Evolutionary conservation across 2,888 invertebrate species (phyloP).

Genomic region (Chaetogeoica ovagalla): DNA sequence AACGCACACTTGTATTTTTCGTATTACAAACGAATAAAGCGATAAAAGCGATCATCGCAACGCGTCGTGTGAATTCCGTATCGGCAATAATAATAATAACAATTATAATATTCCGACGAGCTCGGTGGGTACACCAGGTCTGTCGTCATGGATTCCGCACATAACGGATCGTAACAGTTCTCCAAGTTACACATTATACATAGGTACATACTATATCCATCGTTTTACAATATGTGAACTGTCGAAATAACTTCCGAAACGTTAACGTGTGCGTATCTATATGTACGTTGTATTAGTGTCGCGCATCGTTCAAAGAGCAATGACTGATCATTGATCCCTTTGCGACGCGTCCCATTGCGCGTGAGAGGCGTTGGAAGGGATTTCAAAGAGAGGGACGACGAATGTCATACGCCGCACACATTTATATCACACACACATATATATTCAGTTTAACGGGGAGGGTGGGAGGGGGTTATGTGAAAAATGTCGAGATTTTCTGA

Average conservation of each 20-base stretch:
- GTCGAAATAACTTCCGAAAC: conserved; percentile 4
- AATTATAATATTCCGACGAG: too few species aligned
- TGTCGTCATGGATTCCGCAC: too few species aligned
- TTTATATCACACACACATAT: too few species aligned
- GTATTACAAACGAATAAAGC: too few species aligned
- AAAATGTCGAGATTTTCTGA: conserved; percentile 13
- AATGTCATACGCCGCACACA: neutral
- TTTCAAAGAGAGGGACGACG: neutral
- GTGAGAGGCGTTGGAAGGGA: neutral
- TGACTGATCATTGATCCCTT: conserved; percentile 21
- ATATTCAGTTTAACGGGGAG: neutral
- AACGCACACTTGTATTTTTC: too few species aligned
- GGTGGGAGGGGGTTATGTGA: neutral
- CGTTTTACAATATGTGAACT: too few species aligned
- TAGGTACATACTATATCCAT: neutral
- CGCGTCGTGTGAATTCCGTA: too few species aligned
- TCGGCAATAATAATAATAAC: too few species aligned
- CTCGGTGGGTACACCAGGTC: too few species aligned
- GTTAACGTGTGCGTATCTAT: neutral
- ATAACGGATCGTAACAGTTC: neutral
- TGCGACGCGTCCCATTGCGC: neutral
- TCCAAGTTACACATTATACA: neutral
- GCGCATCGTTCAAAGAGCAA: conserved; percentile 15
- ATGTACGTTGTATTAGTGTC: conserved; percentile 8
- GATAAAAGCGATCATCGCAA: too few species aligned